Conservation (phyloP, 2,888 invertebrate genomes). For the Lumbricus terrestris region DNA sequence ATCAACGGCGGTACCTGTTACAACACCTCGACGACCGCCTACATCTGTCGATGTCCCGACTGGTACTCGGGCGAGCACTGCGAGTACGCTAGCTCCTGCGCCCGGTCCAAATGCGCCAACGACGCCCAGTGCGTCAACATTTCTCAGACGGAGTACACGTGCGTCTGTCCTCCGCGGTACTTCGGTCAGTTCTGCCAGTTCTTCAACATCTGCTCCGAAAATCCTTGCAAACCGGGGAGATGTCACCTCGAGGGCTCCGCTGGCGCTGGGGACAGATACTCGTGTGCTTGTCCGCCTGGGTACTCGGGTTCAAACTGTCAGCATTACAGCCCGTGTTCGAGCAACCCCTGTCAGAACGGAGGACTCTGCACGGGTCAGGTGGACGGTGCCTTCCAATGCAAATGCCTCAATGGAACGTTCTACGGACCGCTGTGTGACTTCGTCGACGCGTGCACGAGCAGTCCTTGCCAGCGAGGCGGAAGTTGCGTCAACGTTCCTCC, state of each 20-base stretch:
- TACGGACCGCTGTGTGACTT: slow-evolving; percentile 32
- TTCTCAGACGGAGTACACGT: slow-evolving; percentile 36
- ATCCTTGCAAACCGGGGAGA: slow-evolving; percentile 8
- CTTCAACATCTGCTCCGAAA: slow-evolving; percentile 42
- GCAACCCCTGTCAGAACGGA: slow-evolving; percentile 36
- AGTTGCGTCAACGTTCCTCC: slow-evolving; percentile 26
- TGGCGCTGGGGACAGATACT: not conserved
- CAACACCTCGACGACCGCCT: not conserved
- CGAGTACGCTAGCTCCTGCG: slow-evolving; percentile 36
- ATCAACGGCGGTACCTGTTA: slow-evolving; percentile 27
- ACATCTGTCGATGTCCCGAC: slow-evolving; percentile 43
- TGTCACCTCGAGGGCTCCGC: not conserved
- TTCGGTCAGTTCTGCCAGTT: slow-evolving; percentile 47
- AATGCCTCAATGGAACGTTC: slow-evolving; percentile 33
- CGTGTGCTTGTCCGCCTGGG: slow-evolving; percentile 33
- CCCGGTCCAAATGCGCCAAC: not conserved
- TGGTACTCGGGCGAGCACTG: slow-evolving; percentile 49
- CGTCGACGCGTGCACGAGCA: slow-evolving; percentile 29
- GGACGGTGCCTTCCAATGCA: slow-evolving; percentile 21
- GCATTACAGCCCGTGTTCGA: slow-evolving; percentile 32
- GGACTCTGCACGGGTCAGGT: slow-evolving; percentile 28
- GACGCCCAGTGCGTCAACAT: slow-evolving; percentile 14
- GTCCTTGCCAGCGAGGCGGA: slow-evolving; percentile 32
- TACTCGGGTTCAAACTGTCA: slow-evolving; percentile 35
- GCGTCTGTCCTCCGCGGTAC: slow-evolving; percentile 44